A percentile compares a stretch with the other conserved stretches of the same genome.
Evolutionary conservation across 2,888 invertebrate genomes (phyloP).

Genomic region (Scrobipalpa costella): DNA sequence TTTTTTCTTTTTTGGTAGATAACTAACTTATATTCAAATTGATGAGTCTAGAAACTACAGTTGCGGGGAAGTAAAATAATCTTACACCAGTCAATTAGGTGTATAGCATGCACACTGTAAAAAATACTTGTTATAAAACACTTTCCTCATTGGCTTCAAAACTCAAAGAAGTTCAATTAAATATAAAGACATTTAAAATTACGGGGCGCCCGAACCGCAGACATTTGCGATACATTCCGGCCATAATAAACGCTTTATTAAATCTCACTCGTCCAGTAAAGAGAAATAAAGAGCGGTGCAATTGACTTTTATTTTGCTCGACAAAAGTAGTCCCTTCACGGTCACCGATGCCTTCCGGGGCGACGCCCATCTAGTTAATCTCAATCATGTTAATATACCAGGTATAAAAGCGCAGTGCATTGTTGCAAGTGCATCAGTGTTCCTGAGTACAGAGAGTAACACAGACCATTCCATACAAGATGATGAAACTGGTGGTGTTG

Average conservation of each 20-base stretch:
- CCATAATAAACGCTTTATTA: constrained; percentile 30
- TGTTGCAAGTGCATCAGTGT: constrained; percentile 59
- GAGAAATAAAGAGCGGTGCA: constrained; percentile 40
- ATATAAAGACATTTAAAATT: too few species aligned
- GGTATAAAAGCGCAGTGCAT: constrained; percentile 57
- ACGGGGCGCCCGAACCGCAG: not conserved
- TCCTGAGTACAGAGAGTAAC: constrained; percentile 55
- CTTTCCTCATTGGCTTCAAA: too few species aligned
- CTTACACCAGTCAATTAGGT: too few species aligned
- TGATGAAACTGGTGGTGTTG: constrained; percentile 82
- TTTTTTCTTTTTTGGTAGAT: too few species aligned
- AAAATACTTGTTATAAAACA: too few species aligned
- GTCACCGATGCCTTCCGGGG: constrained; percentile 60
- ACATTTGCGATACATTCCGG: constrained; percentile 22
- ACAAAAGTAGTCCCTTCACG: constrained; percentile 65
- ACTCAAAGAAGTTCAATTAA: too few species aligned
- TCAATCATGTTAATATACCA: constrained; percentile 53
- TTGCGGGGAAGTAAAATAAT: too few species aligned
- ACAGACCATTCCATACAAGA: constrained; percentile 69
- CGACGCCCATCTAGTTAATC: constrained; percentile 48
- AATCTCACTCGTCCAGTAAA: constrained; percentile 26
- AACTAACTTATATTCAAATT: too few species aligned
- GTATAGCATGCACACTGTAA: too few species aligned
- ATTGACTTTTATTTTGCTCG: constrained; percentile 46
- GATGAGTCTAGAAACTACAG: too few species aligned